Evolutionary conservation across 2,113 vertebrate species (phyloP).

Genomic region (Excalfactoria chinensis): DNA sequence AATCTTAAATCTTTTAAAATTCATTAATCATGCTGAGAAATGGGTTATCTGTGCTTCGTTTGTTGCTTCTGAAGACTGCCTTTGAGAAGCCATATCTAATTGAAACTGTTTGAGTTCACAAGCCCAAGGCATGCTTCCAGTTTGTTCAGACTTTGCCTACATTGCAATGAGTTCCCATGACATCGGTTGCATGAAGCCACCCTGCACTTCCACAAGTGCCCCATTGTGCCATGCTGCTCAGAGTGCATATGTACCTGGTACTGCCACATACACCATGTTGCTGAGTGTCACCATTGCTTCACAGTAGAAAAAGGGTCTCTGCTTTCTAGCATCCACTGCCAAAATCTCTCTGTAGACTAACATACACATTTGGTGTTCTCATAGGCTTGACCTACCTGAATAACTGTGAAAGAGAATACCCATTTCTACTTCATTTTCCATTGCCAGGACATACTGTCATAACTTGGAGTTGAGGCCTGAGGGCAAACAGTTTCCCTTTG

Average conservation of each 20-base stretch:
- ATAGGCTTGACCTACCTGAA: not conserved
- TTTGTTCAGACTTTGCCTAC: rapidly evolving
- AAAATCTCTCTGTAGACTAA: not conserved
- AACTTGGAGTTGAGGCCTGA: not conserved
- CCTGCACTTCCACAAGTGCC: not conserved
- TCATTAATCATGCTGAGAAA: not conserved
- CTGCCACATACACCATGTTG: not conserved
- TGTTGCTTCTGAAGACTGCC: not conserved
- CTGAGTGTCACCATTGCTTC: not conserved
- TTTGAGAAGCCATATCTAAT: not conserved
- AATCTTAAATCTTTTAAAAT: not conserved
- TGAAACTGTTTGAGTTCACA: not conserved
- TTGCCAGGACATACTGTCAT: not conserved
- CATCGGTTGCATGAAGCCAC: not conserved
- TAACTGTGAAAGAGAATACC: not conserved
- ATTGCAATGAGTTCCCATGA: not conserved
- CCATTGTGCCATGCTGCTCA: not conserved
- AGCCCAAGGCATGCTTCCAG: not conserved
- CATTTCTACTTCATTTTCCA: not conserved
- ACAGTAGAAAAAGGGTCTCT: not conserved
- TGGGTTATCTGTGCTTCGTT: not conserved
- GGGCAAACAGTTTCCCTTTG: not conserved
- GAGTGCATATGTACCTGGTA: too few relatives aligned
- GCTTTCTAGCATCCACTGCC: not conserved
- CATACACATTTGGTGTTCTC: not conserved